A percentile compares a stretch with the other conserved stretches of the same genome.
Conservation (phyloP, 2,888 invertebrate genomes). For the Lasioglossum lativentre region DNA sequence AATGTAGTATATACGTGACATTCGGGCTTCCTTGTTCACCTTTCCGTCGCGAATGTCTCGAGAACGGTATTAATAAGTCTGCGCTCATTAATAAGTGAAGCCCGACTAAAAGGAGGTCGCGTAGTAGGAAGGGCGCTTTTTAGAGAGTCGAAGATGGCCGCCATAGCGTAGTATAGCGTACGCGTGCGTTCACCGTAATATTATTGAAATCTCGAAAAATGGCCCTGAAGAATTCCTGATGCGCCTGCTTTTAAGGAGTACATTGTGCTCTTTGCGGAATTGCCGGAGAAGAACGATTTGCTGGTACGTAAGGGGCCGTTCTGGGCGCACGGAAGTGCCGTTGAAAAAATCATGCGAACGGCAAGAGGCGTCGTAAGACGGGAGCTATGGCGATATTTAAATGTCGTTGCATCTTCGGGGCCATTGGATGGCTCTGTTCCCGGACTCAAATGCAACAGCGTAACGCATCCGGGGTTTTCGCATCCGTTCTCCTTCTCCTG, state of each 20-base stretch:
- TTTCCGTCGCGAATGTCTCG: not conserved
- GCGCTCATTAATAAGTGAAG: not conserved
- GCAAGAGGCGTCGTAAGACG: slow-evolving; percentile 33
- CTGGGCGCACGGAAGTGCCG: slow-evolving; percentile 35
- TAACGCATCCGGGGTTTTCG: not conserved
- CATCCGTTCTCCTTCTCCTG: not conserved
- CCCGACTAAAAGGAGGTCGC: not conserved
- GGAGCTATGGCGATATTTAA: slow-evolving; percentile 17
- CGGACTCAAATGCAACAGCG: not conserved
- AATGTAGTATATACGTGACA: not conserved
- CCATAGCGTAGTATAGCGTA: not conserved
- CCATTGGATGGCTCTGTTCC: not conserved
- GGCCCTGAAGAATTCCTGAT: slow-evolving; percentile 60
- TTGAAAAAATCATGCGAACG: slow-evolving; percentile 60
- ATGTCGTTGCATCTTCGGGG: slow-evolving; percentile 16
- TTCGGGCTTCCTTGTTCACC: not conserved
- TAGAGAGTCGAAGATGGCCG: no score
- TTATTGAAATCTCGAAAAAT: slow-evolving; percentile 50
- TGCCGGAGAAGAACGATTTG: slow-evolving; percentile 31
- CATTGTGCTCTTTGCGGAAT: slow-evolving; percentile 38
- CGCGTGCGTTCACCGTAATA: not conserved
- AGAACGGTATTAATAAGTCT: not conserved
- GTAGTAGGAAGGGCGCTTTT: not conserved
- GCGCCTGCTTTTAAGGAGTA: slow-evolving; percentile 58
- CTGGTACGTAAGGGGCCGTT: slow-evolving; percentile 29